A percentile compares a stretch with the other conserved stretches of the same genome.
These are phyloP conservation scores for Ferrisia virgata DNA, from an alignment of 2,888 invertebrate species.

Conservation along the genomic window DNA sequence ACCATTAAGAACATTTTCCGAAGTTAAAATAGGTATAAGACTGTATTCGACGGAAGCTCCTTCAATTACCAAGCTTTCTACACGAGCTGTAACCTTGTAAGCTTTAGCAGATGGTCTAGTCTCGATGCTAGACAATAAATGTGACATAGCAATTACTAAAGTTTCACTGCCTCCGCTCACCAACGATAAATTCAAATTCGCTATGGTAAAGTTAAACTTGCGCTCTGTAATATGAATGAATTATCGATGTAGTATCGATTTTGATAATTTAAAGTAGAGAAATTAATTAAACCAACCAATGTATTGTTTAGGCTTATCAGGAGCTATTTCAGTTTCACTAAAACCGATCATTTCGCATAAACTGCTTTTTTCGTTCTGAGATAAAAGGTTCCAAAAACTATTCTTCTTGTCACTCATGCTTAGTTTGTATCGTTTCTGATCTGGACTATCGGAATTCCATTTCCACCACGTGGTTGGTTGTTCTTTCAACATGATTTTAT, in stretches of 20 bases:
- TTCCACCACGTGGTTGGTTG: conserved; percentile 45
- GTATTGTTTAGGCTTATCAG: conserved; percentile 60
- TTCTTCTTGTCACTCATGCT: conserved; percentile 55
- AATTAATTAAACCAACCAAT: conserved; percentile 56
- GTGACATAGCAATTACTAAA: conserved; percentile 68
- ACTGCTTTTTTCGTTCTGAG: conserved; percentile 62
- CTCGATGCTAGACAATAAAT: conserved; percentile 67
- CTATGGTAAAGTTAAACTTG: conserved; percentile 71
- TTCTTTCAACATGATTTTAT: conserved; percentile 53
- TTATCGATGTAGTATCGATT: not conserved
- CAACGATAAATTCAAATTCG: conserved; percentile 68
- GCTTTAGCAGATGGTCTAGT: conserved; percentile 66
- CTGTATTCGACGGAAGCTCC: conserved; percentile 71
- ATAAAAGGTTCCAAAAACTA: conserved; percentile 62
- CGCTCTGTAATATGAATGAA: conserved; percentile 60
- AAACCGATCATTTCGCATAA: conserved; percentile 65
- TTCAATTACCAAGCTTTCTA: conserved; percentile 74
- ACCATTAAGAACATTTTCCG: conserved; percentile 56
- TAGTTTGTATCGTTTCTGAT: conserved; percentile 55
- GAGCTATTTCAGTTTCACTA: conserved; percentile 54
- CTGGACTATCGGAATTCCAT: conserved; percentile 49
- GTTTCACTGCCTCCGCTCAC: conserved; percentile 69
- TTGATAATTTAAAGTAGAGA: not conserved
- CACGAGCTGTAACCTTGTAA: conserved; percentile 66
- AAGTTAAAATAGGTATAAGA: conserved; percentile 66